A percentile compares a stretch with the other conserved stretches of the same genome.
Conservation (phyloP, 2,888 invertebrate genomes). For the Oxyteleia sp. region DNA sequence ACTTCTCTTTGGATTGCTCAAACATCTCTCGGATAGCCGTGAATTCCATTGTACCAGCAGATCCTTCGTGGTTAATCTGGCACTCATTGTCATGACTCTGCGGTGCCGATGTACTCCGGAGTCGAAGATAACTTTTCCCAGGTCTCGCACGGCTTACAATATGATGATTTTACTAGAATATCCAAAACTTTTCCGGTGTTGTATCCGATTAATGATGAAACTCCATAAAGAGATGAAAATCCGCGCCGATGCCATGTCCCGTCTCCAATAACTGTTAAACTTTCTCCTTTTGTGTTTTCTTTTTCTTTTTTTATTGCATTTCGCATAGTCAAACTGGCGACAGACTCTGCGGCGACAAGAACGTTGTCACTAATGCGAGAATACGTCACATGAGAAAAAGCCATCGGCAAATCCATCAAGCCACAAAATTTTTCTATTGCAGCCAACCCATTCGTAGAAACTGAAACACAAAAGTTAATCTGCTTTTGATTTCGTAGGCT, state of each 20-base stretch:
- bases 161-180: constrained; percentile 72
- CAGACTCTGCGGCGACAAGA: constrained; percentile 38
- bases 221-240: constrained; percentile 19
- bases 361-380: constrained; percentile 35
- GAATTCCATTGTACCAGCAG: too few relatives aligned
- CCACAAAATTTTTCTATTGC: constrained; percentile 74
- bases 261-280: constrained; percentile 12
- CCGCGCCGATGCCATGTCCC: too few relatives aligned
- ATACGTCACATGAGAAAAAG: constrained; percentile 51
- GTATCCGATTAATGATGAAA: constrained; percentile 70
- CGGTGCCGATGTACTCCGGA: too few relatives aligned
- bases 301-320: constrained; percentile 68
- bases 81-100: too few relatives aligned
- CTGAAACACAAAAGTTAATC: constrained; percentile 75
- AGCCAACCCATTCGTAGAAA: constrained; percentile 72
- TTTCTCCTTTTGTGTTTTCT: too few relatives aligned
- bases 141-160: too few relatives aligned
- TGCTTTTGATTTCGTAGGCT: constrained; percentile 75
- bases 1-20: too few relatives aligned
- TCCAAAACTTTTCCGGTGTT: constrained; percentile 67
- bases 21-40: too few relatives aligned
- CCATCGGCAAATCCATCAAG: constrained; percentile 52
- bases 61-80: too few relatives aligned
- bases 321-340: constrained; percentile 37
- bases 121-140: too few relatives aligned